A percentile compares a stretch with the other conserved stretches of the same genome.
phyloP scores from a whole-genome alignment of 64 coral and sea anemone species.

The Catalaphyllia jardinei region DNA sequence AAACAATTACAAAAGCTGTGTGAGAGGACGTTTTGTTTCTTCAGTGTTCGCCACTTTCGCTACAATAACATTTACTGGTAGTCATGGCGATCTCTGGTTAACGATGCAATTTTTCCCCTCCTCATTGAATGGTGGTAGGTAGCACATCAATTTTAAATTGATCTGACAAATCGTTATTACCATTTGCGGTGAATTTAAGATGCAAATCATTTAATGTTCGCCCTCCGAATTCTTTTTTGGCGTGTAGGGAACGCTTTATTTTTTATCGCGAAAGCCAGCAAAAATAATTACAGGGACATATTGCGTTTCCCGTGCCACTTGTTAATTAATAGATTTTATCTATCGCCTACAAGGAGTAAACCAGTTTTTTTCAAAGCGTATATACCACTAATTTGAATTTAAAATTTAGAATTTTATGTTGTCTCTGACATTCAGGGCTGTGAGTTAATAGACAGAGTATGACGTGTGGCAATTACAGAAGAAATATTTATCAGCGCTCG shows the following conservation, averaged over 20 bases:
- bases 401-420: not conserved
- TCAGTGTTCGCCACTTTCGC: not conserved
- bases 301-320: not conserved
- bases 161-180: constrained; percentile 21
- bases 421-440: not conserved
- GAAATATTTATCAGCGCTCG: not conserved
- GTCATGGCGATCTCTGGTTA: not conserved
- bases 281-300: not conserved
- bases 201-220: constrained; percentile 6
- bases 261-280: not conserved
- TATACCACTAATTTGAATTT: not conserved
- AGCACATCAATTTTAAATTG: constrained; percentile 8
- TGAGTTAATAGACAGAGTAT: not conserved
- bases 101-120: constrained; percentile 17
- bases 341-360: not conserved
- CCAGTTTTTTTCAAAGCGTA: not conserved
- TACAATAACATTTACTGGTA: not conserved
- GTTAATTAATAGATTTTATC: not conserved
- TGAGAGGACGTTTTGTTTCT: not conserved
- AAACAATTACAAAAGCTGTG: not conserved
- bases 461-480: not conserved
- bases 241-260: not conserved
- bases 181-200: constrained; percentile 34
- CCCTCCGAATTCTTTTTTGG: not conserved
- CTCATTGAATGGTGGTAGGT: not conserved